Evolutionary conservation across 1,140 invertebrate genomes (phyloP).

Genomic region (Asbolus verrucosus): DNA sequence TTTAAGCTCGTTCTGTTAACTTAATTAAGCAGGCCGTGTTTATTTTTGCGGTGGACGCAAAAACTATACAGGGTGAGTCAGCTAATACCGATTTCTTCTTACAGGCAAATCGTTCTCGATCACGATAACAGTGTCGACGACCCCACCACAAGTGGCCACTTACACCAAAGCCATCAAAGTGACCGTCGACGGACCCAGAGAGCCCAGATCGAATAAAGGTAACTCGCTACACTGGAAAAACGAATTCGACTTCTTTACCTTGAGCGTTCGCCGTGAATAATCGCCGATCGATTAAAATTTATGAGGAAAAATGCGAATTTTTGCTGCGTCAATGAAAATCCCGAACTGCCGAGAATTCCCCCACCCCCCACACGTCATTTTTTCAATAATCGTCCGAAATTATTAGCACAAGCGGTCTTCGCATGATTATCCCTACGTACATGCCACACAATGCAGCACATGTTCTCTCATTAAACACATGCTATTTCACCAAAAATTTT

Average conservation of each 20-base stretch:
- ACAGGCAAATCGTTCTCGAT: conserved; percentile 97
- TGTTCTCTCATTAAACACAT: conserved; percentile 3
- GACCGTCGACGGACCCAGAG: conserved; percentile 97
- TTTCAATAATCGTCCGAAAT: too few species aligned
- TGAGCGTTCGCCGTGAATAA: too few species aligned
- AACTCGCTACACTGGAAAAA: too few species aligned
- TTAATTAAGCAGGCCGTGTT: neutral
- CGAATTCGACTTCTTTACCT: too few species aligned
- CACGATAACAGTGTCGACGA: conserved; percentile 93
- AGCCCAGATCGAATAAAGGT: conserved; percentile 97
- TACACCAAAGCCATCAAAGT: conserved; percentile 99
- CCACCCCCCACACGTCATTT: too few species aligned
- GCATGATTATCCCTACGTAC: neutral
- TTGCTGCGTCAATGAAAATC: too few species aligned
- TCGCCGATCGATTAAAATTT: too few species aligned
- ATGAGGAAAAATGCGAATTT: too few species aligned
- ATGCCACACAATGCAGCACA: neutral
- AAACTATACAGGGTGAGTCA: conserved; percentile 14
- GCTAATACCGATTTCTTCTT: conserved; percentile 63
- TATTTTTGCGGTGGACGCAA: neutral
- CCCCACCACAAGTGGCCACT: conserved; percentile 93
- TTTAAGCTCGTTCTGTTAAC: conserved; percentile 22
- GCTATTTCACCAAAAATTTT: neutral
- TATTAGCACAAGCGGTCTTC: too few species aligned
- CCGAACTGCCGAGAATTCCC: too few species aligned